Conservation (phyloP, 2,113 vertebrate species). For the Megalops atlanticus region DNA sequence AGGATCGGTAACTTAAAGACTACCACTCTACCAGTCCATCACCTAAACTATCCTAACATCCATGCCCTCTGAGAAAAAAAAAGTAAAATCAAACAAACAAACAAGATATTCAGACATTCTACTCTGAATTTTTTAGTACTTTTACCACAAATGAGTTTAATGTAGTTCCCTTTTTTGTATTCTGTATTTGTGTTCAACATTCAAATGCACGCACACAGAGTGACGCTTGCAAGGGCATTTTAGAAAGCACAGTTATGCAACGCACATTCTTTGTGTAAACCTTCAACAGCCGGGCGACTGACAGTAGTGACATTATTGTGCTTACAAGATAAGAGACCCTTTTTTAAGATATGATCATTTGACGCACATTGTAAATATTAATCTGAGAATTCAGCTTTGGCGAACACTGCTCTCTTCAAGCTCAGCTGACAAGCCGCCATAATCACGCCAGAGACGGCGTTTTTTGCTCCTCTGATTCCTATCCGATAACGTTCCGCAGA, state of each 20-base stretch:
- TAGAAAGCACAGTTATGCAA: not conserved
- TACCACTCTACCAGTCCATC: no score
- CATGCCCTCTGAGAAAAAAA: no score
- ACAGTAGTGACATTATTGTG: not conserved
- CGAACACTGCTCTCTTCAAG: not conserved
- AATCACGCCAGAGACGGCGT: not conserved
- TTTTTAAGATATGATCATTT: not conserved
- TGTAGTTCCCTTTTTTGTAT: no score
- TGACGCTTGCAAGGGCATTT: not conserved
- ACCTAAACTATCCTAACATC: no score
- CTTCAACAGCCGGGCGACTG: not conserved
- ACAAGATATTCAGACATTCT: no score
- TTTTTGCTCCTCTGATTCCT: not conserved
- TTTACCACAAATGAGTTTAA: no score
- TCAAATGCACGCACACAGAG: not conserved
- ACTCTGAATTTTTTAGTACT: no score
- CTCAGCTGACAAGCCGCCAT: not conserved
- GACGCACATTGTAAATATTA: not conserved
- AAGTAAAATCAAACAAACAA: no score
- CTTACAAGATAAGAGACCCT: not conserved
- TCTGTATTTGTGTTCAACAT: not conserved
- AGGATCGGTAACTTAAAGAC: no score
- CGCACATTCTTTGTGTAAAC: not conserved
- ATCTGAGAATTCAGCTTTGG: not conserved
- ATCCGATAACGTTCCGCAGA: not conserved